phyloP scores from a whole-genome alignment of 1,140 invertebrate species.

The Drosophila lowei region DNA sequence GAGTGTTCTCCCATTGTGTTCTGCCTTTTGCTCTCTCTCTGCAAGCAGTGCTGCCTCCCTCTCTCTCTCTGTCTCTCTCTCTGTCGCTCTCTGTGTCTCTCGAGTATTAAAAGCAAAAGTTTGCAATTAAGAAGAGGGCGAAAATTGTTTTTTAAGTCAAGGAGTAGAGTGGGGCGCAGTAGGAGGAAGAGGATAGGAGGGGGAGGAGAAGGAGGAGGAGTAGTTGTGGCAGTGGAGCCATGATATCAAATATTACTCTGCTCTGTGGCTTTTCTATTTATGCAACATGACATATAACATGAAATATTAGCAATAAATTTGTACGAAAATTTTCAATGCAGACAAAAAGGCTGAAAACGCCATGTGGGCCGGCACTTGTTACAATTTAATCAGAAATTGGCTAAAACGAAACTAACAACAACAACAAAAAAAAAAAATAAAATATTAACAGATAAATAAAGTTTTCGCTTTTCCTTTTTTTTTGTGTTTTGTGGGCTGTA shows the following conservation, averaged over 20 bases:
- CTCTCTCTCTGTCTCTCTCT: background rate
- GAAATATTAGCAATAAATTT: constrained; percentile 81
- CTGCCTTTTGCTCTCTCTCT: constrained; percentile 15
- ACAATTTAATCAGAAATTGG: constrained; percentile 75
- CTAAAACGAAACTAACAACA: constrained; percentile 9
- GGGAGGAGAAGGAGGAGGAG: constrained; percentile 7
- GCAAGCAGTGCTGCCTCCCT: background rate
- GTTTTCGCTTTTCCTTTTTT: constrained; percentile 26
- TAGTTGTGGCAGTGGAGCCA: constrained; percentile 19
- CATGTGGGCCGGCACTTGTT: constrained; percentile 79
- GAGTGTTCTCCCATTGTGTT: constrained; percentile 29
- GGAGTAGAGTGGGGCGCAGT: background rate
- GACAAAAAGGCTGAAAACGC: constrained; percentile 49
- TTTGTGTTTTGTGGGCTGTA: constrained; percentile 29
- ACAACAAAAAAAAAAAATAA: constrained; percentile 21
- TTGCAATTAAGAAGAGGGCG: constrained; percentile 72
- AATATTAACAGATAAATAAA: constrained; percentile 41
- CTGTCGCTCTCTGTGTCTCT: constrained; percentile 14
- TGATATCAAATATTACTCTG: constrained; percentile 64
- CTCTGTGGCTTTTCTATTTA: constrained; percentile 75
- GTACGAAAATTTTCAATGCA: constrained; percentile 51
- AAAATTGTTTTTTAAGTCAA: constrained; percentile 33
- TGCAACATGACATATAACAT: constrained; percentile 80
- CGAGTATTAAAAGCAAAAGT: constrained; percentile 76
- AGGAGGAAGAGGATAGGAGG: background rate